phyloP scores from a whole-genome alignment of 2,888 invertebrate species.

The Gerosis bhagava region DNA sequence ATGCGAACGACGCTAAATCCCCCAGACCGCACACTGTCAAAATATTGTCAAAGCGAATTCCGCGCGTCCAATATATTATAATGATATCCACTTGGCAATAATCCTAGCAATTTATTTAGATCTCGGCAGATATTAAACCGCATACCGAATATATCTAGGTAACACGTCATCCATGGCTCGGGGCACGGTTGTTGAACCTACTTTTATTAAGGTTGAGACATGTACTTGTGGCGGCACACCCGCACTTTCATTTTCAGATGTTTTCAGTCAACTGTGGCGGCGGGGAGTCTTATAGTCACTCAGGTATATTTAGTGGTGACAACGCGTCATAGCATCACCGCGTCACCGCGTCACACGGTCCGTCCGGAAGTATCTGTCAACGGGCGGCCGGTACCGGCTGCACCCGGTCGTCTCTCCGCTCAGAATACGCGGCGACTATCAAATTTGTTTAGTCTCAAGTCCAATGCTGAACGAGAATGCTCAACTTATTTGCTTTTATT shows the following conservation, averaged over 20 bases:
- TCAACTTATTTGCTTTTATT: constrained; percentile 37
- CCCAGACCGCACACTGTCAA: constrained; percentile 74
- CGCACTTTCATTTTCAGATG: constrained; percentile 53
- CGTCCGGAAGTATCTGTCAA: constrained; percentile 64
- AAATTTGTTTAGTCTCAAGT: constrained; percentile 34
- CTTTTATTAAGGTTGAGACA: constrained; percentile 60
- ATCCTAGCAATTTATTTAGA: constrained; percentile 81
- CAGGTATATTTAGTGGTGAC: constrained; percentile 65
- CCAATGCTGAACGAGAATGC: constrained; percentile 31
- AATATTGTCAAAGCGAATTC: constrained; percentile 81
- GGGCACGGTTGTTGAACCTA: constrained; percentile 74
- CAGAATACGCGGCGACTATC: constrained; percentile 5
- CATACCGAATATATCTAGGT: constrained; percentile 75
- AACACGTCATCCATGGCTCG: constrained; percentile 60
- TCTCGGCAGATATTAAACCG: constrained; percentile 74
- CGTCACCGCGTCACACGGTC: constrained; percentile 34
- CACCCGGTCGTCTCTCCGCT: background rate
- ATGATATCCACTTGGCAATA: constrained; percentile 80
- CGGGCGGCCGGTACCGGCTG: constrained; percentile 27
- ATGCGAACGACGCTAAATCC: constrained; percentile 61
- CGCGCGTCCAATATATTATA: constrained; percentile 78
- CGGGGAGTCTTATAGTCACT: constrained; percentile 60
- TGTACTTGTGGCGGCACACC: constrained; percentile 40
- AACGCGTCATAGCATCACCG: constrained; percentile 28
- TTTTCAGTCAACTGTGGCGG: constrained; percentile 57